phyloP scores from a whole-genome alignment of 2,113 vertebrate genomes.

The Callopanchax toddi region DNA sequence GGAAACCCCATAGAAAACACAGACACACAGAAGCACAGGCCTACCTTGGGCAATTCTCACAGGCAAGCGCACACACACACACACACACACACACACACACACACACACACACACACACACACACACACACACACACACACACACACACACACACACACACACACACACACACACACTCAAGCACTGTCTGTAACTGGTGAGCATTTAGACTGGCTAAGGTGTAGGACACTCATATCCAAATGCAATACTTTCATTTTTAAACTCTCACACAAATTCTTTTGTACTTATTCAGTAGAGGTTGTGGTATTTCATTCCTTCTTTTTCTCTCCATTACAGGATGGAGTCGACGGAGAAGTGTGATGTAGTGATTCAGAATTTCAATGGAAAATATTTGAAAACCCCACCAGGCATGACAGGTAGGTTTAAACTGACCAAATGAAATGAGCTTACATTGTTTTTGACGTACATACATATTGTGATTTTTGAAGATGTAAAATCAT shows the following conservation, averaged over 20 bases:
- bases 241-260: constrained; percentile 1
- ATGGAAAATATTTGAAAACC: constrained; percentile 93
- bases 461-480: no score
- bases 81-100: constrained; percentile 5
- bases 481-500: no score
- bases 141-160: constrained; percentile 41
- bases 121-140: constrained; percentile 39
- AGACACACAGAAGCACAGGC: constrained; percentile 36
- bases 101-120: constrained; percentile 26
- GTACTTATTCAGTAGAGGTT: background rate
- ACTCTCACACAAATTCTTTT: background rate
- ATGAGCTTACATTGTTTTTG: background rate
- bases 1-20: constrained; percentile 69
- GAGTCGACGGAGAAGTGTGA: constrained; percentile 94
- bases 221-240: constrained; percentile 14
- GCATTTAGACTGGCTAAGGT: constrained; percentile 6
- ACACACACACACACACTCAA: constrained; percentile 11
- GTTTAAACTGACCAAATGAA: constrained; percentile 22
- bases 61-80: constrained; percentile 12
- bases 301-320: constrained; percentile 10
- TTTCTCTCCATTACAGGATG: constrained; percentile 76
- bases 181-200: constrained; percentile 24
- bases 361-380: constrained; percentile 92
- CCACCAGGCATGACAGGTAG: constrained; percentile 90
- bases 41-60: constrained; percentile 22